Conservation (phyloP, 2,113 vertebrate genomes). For the Chionomys nivalis region DNA sequence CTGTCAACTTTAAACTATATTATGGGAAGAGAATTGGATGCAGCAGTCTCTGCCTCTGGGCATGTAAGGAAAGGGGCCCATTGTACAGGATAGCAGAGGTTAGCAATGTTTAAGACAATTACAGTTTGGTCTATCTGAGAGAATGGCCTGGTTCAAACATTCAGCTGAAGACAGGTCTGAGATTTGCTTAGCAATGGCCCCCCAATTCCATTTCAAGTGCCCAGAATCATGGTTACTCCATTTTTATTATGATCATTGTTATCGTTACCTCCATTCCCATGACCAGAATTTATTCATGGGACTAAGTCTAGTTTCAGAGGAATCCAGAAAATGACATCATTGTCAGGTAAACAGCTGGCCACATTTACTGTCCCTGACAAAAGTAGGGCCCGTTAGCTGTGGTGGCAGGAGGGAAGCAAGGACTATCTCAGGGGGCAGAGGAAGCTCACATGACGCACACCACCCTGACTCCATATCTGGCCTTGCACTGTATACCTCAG, state of each 20-base stretch:
- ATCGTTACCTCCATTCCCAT: neutral
- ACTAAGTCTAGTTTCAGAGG: neutral
- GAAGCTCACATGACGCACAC: fast-evolving
- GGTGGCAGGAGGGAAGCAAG: neutral
- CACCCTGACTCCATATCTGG: too few relatives aligned
- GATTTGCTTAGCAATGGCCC: neutral
- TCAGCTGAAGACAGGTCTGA: neutral
- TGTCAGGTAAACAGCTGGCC: neutral
- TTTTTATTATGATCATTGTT: neutral
- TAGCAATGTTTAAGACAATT: neutral
- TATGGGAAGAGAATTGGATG: neutral
- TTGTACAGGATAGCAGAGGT: neutral
- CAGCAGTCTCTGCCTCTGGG: neutral
- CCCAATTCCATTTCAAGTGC: neutral
- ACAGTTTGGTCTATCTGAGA: neutral
- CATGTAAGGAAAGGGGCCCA: too few relatives aligned
- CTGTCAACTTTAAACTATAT: neutral
- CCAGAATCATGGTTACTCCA: neutral
- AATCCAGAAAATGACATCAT: neutral
- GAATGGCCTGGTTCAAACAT: neutral
- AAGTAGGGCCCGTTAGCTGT: too few relatives aligned
- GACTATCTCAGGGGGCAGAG: fast-evolving
- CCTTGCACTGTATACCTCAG: neutral
- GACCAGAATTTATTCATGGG: neutral
- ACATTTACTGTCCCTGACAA: neutral